Percentiles rank a stretch among this genome's conserved stretches.
Evolutionary conservation across 92 coral and sea anemone species (phyloP).

Genomic region (Porites rus): DNA sequence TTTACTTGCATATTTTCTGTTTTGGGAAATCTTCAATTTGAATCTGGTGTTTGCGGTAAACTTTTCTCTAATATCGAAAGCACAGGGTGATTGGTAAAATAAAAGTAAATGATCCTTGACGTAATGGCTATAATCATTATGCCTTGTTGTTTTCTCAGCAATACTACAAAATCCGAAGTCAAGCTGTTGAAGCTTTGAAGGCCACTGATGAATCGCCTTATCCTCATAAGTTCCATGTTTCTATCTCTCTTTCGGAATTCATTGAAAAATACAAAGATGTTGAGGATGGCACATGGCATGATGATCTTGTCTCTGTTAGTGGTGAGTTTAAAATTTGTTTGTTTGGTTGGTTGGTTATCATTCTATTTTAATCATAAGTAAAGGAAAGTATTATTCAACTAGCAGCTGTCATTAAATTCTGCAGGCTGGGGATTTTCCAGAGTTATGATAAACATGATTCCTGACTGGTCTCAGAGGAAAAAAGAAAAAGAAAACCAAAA

Average conservation of each 20-base stretch:
- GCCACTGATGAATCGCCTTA: slow-evolving; percentile 81
- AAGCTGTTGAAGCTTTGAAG: slow-evolving; percentile 85
- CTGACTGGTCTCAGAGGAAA: too few relatives aligned
- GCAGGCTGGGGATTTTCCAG: too few relatives aligned
- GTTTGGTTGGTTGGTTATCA: neutral
- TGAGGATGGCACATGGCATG: slow-evolving; percentile 87
- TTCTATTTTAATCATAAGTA: too few relatives aligned
- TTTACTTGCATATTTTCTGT: too few relatives aligned
- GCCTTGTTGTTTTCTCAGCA: slow-evolving; percentile 60
- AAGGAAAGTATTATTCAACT: too few relatives aligned
- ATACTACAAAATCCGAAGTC: slow-evolving; percentile 95
- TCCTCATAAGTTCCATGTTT: slow-evolving; percentile 96
- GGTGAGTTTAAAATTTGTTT: slow-evolving; percentile 62
- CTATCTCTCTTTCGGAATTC: slow-evolving; percentile 85
- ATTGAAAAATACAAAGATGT: slow-evolving; percentile 85
- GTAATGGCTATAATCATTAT: neutral
- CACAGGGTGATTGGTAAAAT: too few relatives aligned
- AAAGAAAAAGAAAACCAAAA: too few relatives aligned
- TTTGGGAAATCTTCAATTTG: too few relatives aligned
- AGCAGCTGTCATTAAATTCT: too few relatives aligned
- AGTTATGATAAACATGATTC: too few relatives aligned
- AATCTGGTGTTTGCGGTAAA: too few relatives aligned
- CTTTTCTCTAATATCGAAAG: too few relatives aligned
- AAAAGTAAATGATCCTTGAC: neutral
- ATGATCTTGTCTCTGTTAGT: slow-evolving; percentile 81